phyloP scores from a whole-genome alignment of 2,797 vertebrate species.

The Enteromius argenteus region DNA sequence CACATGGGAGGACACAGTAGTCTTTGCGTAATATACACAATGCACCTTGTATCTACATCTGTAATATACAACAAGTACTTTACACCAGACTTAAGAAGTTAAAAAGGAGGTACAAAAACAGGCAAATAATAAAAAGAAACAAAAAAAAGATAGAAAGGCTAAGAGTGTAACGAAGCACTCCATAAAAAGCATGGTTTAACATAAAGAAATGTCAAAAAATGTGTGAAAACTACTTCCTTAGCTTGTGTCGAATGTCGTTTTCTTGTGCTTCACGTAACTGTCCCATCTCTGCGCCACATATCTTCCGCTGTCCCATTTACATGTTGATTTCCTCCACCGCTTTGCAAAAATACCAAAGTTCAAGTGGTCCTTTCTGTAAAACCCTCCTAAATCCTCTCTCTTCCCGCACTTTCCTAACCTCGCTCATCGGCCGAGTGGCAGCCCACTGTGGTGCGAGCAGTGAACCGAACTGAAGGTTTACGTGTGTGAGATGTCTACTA shows the following conservation, averaged over 20 bases:
- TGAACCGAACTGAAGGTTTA: slow-evolving; percentile 81
- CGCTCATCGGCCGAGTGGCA: slow-evolving; percentile 37
- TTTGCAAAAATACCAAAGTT: slow-evolving; percentile 65
- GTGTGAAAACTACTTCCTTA: slow-evolving; percentile 85
- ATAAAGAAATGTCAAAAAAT: slow-evolving; percentile 74
- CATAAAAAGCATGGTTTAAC: slow-evolving; percentile 84
- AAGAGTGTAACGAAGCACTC: slow-evolving; percentile 87
- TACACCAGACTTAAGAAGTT: slow-evolving; percentile 91
- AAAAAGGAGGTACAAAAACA: slow-evolving; percentile 79
- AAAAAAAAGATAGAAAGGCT: slow-evolving; percentile 79
- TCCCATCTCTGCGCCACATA: slow-evolving; percentile 74
- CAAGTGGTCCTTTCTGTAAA: slow-evolving; percentile 48
- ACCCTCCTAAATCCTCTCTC: slow-evolving; percentile 31
- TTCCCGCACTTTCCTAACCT: slow-evolving; percentile 17
- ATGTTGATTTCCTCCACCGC: slow-evolving; percentile 57
- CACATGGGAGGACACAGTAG: slow-evolving; percentile 86
- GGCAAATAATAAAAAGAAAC: slow-evolving; percentile 60
- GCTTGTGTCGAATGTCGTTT: slow-evolving; percentile 76
- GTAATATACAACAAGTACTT: slow-evolving; percentile 99
- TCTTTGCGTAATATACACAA: slow-evolving; percentile 97
- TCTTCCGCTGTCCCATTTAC: slow-evolving; percentile 70
- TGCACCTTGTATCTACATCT: slow-evolving; percentile 83
- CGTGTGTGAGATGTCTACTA: slow-evolving; percentile 79
- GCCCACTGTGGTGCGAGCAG: slow-evolving; percentile 41
- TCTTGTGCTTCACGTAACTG: slow-evolving; percentile 91